Percentiles rank a stretch among this genome's conserved stretches.
Evolutionary conservation across 1,140 invertebrate species (phyloP).

Genomic region (Gryon sp.): DNA sequence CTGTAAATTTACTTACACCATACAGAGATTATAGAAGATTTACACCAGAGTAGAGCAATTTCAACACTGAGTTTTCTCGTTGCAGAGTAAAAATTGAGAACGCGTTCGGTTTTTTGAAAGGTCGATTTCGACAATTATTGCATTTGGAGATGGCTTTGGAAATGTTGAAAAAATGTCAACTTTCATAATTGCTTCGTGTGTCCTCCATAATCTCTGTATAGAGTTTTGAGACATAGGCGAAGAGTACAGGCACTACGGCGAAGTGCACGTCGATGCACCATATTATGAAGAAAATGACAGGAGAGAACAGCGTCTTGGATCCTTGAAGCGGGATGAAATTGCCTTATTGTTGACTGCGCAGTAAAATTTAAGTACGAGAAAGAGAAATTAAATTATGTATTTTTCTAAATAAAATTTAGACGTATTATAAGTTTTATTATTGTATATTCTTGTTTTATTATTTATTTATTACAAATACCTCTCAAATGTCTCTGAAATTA

Average conservation of each 20-base stretch:
- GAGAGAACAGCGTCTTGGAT: slow-evolving; percentile 3
- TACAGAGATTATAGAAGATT: slow-evolving; percentile 8
- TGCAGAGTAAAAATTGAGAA: slow-evolving; percentile 8
- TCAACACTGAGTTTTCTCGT: slow-evolving; percentile 1
- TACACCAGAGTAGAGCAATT: not conserved
- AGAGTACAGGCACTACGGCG: slow-evolving; percentile 9
- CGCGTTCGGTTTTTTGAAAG: slow-evolving; percentile 7
- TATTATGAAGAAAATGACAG: slow-evolving; percentile 3
- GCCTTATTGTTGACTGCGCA: not conserved
- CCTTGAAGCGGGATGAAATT: slow-evolving; percentile 9
- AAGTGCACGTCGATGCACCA: not conserved
- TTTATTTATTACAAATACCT: too few relatives aligned
- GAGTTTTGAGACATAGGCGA: not conserved
- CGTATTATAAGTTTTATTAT: too few relatives aligned
- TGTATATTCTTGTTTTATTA: too few relatives aligned
- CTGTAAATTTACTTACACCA: slow-evolving; percentile 1
- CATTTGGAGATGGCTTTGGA: slow-evolving; percentile 14
- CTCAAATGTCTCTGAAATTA: not conserved
- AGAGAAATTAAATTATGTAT: not conserved
- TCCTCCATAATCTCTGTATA: slow-evolving; percentile 12
- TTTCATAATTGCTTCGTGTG: slow-evolving; percentile 12
- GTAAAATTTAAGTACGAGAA: not conserved
- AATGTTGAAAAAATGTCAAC: slow-evolving; percentile 7
- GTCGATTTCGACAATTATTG: slow-evolving; percentile 10
- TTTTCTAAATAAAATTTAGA: not conserved